These are phyloP conservation scores for Standfussiana lucernea DNA, from an alignment of 2,888 invertebrate species.

Conservation along the genomic window DNA sequence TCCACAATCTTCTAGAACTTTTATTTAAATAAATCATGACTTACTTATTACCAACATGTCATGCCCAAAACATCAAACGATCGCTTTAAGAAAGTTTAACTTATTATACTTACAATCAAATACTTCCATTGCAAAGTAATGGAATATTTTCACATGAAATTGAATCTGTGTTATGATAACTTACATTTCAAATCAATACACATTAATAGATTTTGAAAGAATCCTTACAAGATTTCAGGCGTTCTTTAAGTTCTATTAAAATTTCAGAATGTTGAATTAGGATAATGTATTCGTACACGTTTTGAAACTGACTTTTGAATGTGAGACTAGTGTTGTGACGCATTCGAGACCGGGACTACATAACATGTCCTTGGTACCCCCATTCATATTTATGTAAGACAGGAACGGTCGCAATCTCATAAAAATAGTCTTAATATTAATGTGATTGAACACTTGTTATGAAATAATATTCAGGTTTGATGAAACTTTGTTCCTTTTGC, in stretches of 20 bases:
- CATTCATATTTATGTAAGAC: constrained; percentile 80
- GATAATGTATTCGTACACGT: constrained; percentile 61
- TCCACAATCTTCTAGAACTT: constrained; percentile 39
- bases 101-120: constrained; percentile 41
- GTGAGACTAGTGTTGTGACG: constrained; percentile 72
- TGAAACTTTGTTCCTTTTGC: constrained; percentile 12
- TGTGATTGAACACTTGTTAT: constrained; percentile 51
- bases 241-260: constrained; percentile 41
- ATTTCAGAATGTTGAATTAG: constrained; percentile 42
- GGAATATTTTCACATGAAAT: constrained; percentile 51
- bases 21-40: constrained; percentile 31
- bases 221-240: constrained; percentile 9
- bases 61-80: constrained; percentile 14
- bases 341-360: constrained; percentile 67
- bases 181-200: constrained; percentile 44
- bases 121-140: constrained; percentile 40
- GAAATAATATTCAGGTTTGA: constrained; percentile 26
- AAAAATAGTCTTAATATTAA: constrained; percentile 55
- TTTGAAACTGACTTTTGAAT: constrained; percentile 64
- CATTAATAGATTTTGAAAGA: constrained; percentile 25
- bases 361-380: constrained; percentile 78
- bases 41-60: constrained; percentile 38
- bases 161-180: constrained; percentile 22
- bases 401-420: constrained; percentile 62
- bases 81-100: constrained; percentile 17